Evolutionary conservation across 1,140 invertebrate species (phyloP), one percentile per base, ranked within the genome.

Genomic region (Diorhabda sublineata): DNA sequence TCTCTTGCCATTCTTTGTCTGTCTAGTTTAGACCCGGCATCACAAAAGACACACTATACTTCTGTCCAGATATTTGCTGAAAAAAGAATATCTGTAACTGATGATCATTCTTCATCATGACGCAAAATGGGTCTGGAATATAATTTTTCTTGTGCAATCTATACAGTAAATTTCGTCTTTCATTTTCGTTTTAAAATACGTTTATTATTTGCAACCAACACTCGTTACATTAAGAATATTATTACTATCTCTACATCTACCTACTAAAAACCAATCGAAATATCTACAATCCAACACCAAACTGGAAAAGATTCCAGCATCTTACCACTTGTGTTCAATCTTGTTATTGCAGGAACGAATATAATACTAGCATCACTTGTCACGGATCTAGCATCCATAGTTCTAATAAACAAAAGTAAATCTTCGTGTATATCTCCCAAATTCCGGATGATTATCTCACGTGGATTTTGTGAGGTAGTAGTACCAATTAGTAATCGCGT

Each of bases 321-420:
- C 76, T 84, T 84, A 82, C 83, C 83, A 67, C 81, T 79, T 69
- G 79, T 68, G 60, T 43, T 64, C 52, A 68, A 72, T 62, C 71
- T 71, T 6, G 70, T 66, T 42, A 69, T 71, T 42, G 67, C 67
- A 7, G 78, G 75, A 44, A 75, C 78, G 75, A 84, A 83, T n/a
- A 86, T 79, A 47, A 85, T 81, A 64, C 82, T 82, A 8, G 85
- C 83, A 71, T 86, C 84, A 78, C 85, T 86, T 61, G 82, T 83
- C 42, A 82, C 79, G 3, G 78, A 75, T 71, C 82, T 80, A n/a
- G 81, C 77, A 63, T 82, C 82, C 78, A 85, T 83, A 45, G 84
- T 81, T 71, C 84, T 79, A 60, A 86, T 75, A 70, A 84, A 85
- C 42, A 86, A 78, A 47, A 85, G 76, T 61, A 86, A 80, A 66